These are phyloP conservation scores for Pagrus major DNA, from an alignment of 2,113 vertebrate species.

Conservation along the genomic window DNA sequence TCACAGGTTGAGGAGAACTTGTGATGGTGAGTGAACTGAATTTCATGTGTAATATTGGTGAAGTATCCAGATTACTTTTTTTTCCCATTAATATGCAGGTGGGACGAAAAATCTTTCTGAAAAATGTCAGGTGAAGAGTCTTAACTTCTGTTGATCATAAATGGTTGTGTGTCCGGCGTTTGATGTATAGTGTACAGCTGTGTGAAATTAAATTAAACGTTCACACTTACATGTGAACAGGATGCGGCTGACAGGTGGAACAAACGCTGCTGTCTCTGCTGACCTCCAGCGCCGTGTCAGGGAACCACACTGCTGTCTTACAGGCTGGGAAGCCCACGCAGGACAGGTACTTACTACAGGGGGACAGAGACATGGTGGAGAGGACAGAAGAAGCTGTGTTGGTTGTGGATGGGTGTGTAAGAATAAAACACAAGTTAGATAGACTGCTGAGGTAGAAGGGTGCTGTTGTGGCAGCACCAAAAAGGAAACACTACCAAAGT, in stretches of 20 bases:
- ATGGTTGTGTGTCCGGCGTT: neutral
- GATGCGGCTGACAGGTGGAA: conserved; percentile 86
- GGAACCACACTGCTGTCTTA: conserved; percentile 92
- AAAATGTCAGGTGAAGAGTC: neutral
- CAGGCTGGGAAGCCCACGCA: conserved; percentile 92
- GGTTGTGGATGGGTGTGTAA: neutral
- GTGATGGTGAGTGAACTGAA: too few species aligned
- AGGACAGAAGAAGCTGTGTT: neutral
- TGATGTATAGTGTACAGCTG: neutral
- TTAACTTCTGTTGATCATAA: neutral
- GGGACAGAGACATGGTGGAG: neutral
- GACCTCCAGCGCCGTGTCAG: conserved; percentile 92
- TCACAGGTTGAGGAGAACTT: too few species aligned
- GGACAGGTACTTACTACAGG: conserved; percentile 90
- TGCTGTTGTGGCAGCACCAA: too few species aligned
- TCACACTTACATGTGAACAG: conserved; percentile 90
- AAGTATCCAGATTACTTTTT: too few species aligned
- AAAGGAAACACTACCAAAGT: too few species aligned
- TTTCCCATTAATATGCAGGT: too few species aligned
- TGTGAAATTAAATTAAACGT: neutral
- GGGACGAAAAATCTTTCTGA: too few species aligned
- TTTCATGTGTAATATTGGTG: too few species aligned
- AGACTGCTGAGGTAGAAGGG: neutral
- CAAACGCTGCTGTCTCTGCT: conserved; percentile 89
- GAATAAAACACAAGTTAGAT: neutral